Evolutionary conservation across 2,113 vertebrate species (phyloP), one percentile per base, ranked within the genome.

Genomic region (Triplophysa siluroides): DNA sequence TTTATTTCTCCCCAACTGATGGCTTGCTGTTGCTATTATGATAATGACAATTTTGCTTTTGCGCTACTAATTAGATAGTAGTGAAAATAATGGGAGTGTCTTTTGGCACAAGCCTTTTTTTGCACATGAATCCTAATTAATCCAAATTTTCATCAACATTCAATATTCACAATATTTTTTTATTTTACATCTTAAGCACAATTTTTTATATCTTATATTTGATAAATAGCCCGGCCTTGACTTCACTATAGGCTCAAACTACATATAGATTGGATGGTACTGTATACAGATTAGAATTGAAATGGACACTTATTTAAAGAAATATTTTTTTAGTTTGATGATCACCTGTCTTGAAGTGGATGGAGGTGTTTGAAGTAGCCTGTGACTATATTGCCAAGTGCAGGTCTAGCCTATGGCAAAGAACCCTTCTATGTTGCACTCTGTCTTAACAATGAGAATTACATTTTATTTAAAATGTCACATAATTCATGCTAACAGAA

Each of bases 381-480:
- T 66, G 64, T 60, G 72, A 62, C 67, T 52, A 70, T 58, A 77
- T 63, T 67, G 67, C 50, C 61, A 58, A 71, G 47, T 71, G 4
- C 63, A 76, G 52, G 77, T 61, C 76, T 73, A 38, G 63, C 84
- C 76, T 71, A 21, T 62, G 76, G 38, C 60, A 8, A 43, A 75
- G 62, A 75, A 62, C 63, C 61, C 45, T 50, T 50, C 29, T 29
- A 83, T 76, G 77, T 78, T 64, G 70, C 61, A 72, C 75, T 62
- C 54, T 18, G n/a, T 78, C 68, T 61, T 54, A 54, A 85, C 80
- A 84, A 54, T 47, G 54, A 47, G 50, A 60, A 74, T 85, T 84
- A 76, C 76, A 83, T 84, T 80, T 62, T 61, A 47, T 26, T 65
- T 56, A 73, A 85, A 86, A 83, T 84, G 80, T 85, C 76, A 83